These are phyloP conservation scores for Montipora cactus DNA, from an alignment of 64 coral and sea anemone genomes.

Conservation along the genomic window DNA sequence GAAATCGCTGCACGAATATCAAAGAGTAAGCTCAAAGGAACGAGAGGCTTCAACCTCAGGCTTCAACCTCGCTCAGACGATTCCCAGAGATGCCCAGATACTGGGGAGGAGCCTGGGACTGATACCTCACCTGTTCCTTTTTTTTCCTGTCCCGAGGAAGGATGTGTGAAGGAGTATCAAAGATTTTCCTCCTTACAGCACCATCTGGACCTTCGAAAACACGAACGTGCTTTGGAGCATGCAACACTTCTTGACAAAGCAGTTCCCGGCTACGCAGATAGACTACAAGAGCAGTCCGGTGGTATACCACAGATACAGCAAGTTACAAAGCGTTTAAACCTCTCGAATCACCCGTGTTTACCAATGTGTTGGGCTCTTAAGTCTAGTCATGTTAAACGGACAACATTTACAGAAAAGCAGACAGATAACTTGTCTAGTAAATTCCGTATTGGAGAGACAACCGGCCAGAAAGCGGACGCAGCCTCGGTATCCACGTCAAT, in stretches of 20 bases:
- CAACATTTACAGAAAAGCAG: slow-evolving; percentile 9
- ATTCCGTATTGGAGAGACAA: slow-evolving; percentile 16
- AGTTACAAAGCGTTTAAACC: too few species aligned
- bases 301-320: slow-evolving; percentile 24
- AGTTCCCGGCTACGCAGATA: not conserved
- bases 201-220: too few species aligned
- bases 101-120: not conserved
- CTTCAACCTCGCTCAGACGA: not conserved
- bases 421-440: not conserved
- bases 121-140: slow-evolving; percentile 8
- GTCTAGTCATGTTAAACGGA: not conserved
- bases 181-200: too few species aligned
- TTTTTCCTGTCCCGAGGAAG: slow-evolving; percentile 66
- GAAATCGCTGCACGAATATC: too few species aligned
- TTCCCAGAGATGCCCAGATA: not conserved
- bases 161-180: slow-evolving; percentile 8
- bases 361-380: slow-evolving; percentile 43
- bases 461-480: not conserved
- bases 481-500: too few species aligned
- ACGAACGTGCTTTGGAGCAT: too few species aligned
- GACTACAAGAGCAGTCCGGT: slow-evolving; percentile 10
- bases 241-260: too few species aligned
- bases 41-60: not conserved
- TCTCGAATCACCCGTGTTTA: not conserved
- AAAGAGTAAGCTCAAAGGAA: too few species aligned